Conservation (phyloP, 2,888 invertebrate genomes). For the Diadegma fenestrale region DNA sequence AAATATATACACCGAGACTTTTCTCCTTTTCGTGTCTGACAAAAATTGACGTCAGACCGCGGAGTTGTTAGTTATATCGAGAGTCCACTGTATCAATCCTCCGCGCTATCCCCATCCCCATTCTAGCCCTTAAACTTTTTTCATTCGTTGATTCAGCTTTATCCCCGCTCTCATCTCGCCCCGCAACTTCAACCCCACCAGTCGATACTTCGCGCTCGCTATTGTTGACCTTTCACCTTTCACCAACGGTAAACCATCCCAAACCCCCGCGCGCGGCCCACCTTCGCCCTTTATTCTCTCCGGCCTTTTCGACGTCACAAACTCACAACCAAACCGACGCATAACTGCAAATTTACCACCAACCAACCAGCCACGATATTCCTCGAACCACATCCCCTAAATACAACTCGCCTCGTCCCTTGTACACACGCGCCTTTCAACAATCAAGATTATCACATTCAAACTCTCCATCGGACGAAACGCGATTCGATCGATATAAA, state of each 20-base stretch:
- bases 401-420: neutral
- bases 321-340: conserved; percentile 23
- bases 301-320: conserved; percentile 45
- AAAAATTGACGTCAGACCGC: conserved; percentile 19
- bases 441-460: neutral
- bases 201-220: conserved; percentile 79
- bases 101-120: neutral
- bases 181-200: conserved; percentile 65
- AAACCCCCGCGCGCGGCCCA: conserved; percentile 32
- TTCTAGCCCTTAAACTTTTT: conserved; percentile 15
- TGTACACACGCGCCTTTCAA: neutral
- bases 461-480: neutral
- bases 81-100: conserved; percentile 18
- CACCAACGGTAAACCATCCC: conserved; percentile 52
- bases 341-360: conserved; percentile 21
- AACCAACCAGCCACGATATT: neutral
- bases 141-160: conserved; percentile 61
- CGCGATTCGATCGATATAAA: conserved; percentile 1
- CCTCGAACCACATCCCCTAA: neutral
- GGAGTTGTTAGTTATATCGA: conserved; percentile 21
- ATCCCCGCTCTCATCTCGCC: conserved; percentile 59
- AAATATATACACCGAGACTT: conserved; percentile 3
- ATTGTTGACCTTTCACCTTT: conserved; percentile 81
- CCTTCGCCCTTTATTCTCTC: conserved; percentile 19
- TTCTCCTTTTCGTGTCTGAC: neutral